Evolutionary conservation across 2,113 vertebrate genomes (phyloP), one percentile per base, ranked within the genome.

Genomic region (Corynorhinus townsendii): DNA sequence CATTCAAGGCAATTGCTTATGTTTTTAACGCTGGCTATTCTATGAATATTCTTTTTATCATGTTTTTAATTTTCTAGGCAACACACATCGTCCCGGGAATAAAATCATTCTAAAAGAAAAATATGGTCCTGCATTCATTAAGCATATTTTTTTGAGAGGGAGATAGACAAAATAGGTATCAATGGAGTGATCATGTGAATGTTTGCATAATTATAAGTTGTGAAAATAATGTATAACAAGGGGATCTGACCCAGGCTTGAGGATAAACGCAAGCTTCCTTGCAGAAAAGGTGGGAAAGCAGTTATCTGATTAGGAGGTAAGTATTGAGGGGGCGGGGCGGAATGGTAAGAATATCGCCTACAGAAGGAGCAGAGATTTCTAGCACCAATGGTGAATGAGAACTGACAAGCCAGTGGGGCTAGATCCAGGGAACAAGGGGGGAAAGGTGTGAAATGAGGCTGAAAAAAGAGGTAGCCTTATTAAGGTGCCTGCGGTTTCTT

Each of bases 301-400:
- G 5, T 80, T 93, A 45, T 10, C 52, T 86, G 14, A 38, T 76
- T 15, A 94, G 19, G 28, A 76, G 43, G n/a, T 86, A 76, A n/a
- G 3, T 52, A 20, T 14, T 56, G 26, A 24, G 38, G 3, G 2
- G 5, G 17, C 5, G 16, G 8, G 9, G 1, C 6, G 9, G 1
- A n/a, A n/a, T 72, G 30, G 10, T 64, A 24, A 82, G 40, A 66
- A 2, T 33, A 56, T 24, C 33, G 4, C 5, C 59, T 16, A 45
- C 11, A 75, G 35, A 40, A 4, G 11, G 20, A 59, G 71, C 3
- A 49, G 15, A 87, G 26, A 14, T 72, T 12, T 30, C 35, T 64
- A 69, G 49, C 47, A 16, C n/a, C 54, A 71, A 4, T 9, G 17
- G 45, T 1, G 9, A 19, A 24, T 4, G 56, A 35, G 12, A 94